Conservation (phyloP, 2,888 invertebrate genomes). For the Tipula lateralis region DNA sequence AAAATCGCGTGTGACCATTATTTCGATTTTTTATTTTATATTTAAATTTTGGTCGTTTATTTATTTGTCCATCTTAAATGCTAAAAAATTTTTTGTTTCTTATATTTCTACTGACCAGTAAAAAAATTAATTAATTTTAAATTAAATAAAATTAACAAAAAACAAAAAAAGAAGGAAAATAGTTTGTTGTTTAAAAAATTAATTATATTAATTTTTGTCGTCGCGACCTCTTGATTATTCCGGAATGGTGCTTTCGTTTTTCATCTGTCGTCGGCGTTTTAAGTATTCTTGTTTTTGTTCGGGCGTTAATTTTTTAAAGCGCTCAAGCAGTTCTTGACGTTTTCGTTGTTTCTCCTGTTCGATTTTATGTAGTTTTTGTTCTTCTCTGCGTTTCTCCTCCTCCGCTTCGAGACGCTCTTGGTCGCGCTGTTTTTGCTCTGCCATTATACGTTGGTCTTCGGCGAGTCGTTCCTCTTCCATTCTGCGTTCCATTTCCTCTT, state of each 20-base stretch:
- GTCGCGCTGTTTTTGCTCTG: background rate
- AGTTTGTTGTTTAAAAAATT: background rate
- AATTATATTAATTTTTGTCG: background rate
- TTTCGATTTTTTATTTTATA: background rate
- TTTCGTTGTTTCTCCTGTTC: slow-evolving; percentile 31
- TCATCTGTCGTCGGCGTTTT: slow-evolving; percentile 42
- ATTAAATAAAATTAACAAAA: background rate
- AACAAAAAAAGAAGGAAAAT: background rate
- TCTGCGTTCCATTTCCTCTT: slow-evolving; percentile 29
- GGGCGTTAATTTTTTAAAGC: slow-evolving; percentile 42
- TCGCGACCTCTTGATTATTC: slow-evolving; percentile 33
- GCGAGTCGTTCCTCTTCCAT: slow-evolving; percentile 33
- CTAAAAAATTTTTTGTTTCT: background rate
- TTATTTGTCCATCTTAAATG: background rate
- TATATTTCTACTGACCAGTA: background rate
- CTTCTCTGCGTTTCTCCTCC: slow-evolving; percentile 34
- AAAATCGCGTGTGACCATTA: slow-evolving; percentile 8
- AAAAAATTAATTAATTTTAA: slow-evolving; percentile 12
- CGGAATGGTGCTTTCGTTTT: slow-evolving; percentile 38
- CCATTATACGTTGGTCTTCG: background rate
- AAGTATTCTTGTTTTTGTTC: slow-evolving; percentile 43
- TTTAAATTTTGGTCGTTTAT: background rate
- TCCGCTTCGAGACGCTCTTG: background rate
- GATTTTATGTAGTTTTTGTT: background rate
- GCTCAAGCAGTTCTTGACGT: slow-evolving; percentile 38